Conservation (phyloP, 2,888 invertebrate species). For the Uloborus plumipes region DNA sequence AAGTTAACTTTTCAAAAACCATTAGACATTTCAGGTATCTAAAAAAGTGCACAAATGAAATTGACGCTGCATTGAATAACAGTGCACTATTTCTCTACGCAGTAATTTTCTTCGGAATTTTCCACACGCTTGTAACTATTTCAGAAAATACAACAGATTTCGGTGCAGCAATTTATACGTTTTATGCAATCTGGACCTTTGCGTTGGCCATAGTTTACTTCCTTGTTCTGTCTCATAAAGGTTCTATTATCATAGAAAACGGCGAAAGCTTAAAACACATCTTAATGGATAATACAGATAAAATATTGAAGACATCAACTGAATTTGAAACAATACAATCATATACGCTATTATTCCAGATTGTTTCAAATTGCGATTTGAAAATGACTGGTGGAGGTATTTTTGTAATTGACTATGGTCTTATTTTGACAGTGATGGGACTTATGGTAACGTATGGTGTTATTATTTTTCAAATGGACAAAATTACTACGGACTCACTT, state of each 20-base stretch:
- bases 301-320: no score
- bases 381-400: constrained; percentile 34
- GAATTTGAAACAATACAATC: no score
- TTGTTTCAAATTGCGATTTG: constrained; percentile 10
- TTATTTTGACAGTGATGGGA: constrained; percentile 26
- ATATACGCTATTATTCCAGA: no score
- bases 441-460: constrained; percentile 39
- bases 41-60: not conserved
- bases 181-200: constrained; percentile 6
- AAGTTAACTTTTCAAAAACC: not conserved
- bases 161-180: no score
- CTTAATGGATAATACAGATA: constrained; percentile 14
- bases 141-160: no score
- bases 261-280: constrained; percentile 14
- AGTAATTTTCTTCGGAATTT: constrained; percentile 13
- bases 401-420: constrained; percentile 31
- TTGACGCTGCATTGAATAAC: constrained; percentile 26
- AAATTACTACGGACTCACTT: no score
- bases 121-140: constrained; percentile 16
- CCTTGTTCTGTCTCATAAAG: constrained; percentile 8
- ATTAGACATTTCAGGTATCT: constrained; percentile 18
- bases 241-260: constrained; percentile 15
- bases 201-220: not conserved
- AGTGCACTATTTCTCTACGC: constrained; percentile 18
- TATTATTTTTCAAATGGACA: constrained; percentile 34